Conservation (phyloP, 2,113 vertebrate species). For the Mastomys natalensis region DNA sequence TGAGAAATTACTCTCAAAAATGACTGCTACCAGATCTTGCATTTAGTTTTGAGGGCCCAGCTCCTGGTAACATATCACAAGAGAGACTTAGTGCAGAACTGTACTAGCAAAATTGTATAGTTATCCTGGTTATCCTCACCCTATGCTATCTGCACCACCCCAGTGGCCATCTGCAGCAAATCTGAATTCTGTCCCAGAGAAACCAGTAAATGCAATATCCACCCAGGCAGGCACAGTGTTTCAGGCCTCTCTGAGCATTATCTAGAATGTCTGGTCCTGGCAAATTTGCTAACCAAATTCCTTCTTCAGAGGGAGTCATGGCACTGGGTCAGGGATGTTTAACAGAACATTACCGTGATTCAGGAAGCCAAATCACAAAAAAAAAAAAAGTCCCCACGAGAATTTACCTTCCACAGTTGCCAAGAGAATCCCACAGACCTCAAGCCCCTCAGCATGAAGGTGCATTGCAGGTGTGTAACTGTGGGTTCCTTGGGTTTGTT, state of each 20-base stretch:
- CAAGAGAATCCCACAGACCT: background rate
- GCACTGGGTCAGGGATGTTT: background rate
- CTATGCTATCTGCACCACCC: background rate
- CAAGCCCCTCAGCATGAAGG: background rate
- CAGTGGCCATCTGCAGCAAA: background rate
- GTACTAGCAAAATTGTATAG: background rate
- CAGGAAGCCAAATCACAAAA: too few species aligned
- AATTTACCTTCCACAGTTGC: background rate
- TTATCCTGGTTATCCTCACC: background rate
- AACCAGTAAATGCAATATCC: background rate
- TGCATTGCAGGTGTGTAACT: background rate
- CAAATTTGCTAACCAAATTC: background rate
- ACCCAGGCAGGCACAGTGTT: too few species aligned
- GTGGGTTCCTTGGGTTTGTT: background rate
- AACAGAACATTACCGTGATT: background rate
- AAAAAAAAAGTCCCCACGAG: background rate
- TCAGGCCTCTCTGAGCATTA: background rate
- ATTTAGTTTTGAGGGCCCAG: background rate
- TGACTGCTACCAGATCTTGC: background rate
- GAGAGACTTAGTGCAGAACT: background rate
- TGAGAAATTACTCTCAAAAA: background rate
- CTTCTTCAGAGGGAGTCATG: background rate
- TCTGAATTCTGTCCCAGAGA: background rate
- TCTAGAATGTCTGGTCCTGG: background rate
- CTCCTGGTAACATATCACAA: background rate